phyloP scores from a whole-genome alignment of 2,113 vertebrate genomes.

The Zonotrichia leucophrys region DNA sequence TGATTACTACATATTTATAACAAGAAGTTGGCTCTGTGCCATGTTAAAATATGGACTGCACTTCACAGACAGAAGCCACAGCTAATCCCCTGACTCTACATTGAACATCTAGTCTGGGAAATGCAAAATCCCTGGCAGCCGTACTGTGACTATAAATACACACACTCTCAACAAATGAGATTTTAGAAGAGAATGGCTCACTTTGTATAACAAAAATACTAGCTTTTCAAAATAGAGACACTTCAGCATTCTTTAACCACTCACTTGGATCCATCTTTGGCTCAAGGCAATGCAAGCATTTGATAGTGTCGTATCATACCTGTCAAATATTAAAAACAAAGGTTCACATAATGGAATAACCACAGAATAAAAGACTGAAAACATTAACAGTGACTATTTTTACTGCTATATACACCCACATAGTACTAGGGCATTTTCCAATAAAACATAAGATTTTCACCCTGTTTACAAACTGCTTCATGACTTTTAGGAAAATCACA shows the following conservation, averaged over 20 bases:
- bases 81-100: neutral
- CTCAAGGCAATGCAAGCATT: slow-evolving; percentile 86
- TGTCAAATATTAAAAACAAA: slow-evolving; percentile 61
- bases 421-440: neutral
- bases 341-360: neutral
- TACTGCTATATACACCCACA: neutral
- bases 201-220: neutral
- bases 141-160: neutral
- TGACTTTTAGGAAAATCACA: neutral
- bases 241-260: slow-evolving; percentile 2
- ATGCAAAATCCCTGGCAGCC: neutral
- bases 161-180: neutral
- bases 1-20: neutral
- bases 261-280: slow-evolving; percentile 88
- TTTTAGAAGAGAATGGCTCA: neutral
- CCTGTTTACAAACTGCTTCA: neutral
- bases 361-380: neutral
- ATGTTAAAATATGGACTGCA: neutral
- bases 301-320: slow-evolving; percentile 90
- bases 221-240: neutral
- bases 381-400: neutral
- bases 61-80: neutral
- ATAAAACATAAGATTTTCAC: neutral
- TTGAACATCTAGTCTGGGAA: neutral
- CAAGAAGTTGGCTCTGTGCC: neutral